Percentiles rank a stretch among this genome's conserved stretches.
These are phyloP conservation scores for Lacerta agilis DNA, from an alignment of 2,797 vertebrate species.

Conservation along the genomic window DNA sequence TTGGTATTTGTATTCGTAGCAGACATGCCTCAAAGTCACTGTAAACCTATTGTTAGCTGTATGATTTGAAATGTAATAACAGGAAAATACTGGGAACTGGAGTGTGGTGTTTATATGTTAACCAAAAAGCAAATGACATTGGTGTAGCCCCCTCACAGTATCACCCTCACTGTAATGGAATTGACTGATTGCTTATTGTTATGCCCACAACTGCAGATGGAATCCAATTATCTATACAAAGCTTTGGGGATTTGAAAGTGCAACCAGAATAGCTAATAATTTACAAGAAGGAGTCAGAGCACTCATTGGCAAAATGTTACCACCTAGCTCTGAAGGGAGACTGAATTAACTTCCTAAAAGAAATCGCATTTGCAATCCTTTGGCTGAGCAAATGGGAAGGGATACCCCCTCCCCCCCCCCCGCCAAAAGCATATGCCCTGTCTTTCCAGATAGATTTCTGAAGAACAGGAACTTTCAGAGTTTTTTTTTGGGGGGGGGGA, in stretches of 20 bases:
- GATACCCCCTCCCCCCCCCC: background rate
- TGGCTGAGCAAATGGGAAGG: constrained; percentile 2
- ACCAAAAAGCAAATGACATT: constrained; percentile 52
- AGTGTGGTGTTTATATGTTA: constrained; percentile 37
- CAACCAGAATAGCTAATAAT: constrained; percentile 48
- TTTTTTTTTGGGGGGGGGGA: background rate
- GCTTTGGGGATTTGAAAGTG: constrained; percentile 48
- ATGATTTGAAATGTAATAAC: constrained; percentile 69
- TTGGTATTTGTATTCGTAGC: constrained; percentile 50
- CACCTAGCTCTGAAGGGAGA: constrained; percentile 9
- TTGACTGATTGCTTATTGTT: constrained; percentile 63
- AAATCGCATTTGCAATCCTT: background rate
- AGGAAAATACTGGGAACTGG: constrained; percentile 47
- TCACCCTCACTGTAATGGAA: constrained; percentile 44
- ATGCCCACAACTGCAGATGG: constrained; percentile 8
- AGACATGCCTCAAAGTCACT: constrained; percentile 31
- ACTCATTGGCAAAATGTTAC: constrained; percentile 47
- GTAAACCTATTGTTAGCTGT: constrained; percentile 45
- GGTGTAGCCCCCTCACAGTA: background rate
- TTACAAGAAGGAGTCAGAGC: constrained; percentile 23
- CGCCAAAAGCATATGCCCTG: background rate
- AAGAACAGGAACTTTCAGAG: background rate
- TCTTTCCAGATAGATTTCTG: background rate
- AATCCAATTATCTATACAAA: constrained; percentile 58
- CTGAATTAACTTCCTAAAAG: constrained; percentile 30